Evolutionary conservation across 1,140 invertebrate species (phyloP).

Genomic region (Temnothorax curvispinosus): DNA sequence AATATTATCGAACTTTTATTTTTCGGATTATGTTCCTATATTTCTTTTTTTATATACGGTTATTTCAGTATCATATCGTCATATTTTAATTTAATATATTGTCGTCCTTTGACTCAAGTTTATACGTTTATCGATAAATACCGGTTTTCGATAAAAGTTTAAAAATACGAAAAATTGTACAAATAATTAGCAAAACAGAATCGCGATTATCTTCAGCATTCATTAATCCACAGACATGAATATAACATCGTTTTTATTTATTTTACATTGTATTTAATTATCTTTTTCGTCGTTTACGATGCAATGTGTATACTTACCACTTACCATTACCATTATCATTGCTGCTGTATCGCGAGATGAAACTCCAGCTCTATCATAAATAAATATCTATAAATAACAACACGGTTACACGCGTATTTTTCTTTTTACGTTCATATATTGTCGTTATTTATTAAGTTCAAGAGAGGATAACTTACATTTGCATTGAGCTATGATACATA

Average conservation of each 20-base stretch:
- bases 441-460: conserved; percentile 83
- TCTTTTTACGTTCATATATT: conserved; percentile 76
- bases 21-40: not conserved
- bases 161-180: not conserved
- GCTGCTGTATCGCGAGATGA: not conserved
- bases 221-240: not conserved
- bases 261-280: too few relatives aligned
- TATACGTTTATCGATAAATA: not conserved
- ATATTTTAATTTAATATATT: not conserved
- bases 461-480: conserved; percentile 81
- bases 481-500: conserved; percentile 80
- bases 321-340: not conserved
- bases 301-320: too few relatives aligned
- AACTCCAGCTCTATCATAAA: not conserved
- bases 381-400: not conserved
- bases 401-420: not conserved
- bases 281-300: too few relatives aligned
- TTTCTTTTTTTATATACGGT: not conserved
- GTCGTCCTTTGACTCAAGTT: not conserved
- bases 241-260: too few relatives aligned
- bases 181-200: not conserved
- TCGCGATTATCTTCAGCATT: not conserved
- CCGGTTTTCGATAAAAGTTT: not conserved
- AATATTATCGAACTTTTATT: not conserved
- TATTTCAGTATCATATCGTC: not conserved